Evolutionary conservation across 2,113 vertebrate species (phyloP).

Genomic region (Ciconia boyciana): DNA sequence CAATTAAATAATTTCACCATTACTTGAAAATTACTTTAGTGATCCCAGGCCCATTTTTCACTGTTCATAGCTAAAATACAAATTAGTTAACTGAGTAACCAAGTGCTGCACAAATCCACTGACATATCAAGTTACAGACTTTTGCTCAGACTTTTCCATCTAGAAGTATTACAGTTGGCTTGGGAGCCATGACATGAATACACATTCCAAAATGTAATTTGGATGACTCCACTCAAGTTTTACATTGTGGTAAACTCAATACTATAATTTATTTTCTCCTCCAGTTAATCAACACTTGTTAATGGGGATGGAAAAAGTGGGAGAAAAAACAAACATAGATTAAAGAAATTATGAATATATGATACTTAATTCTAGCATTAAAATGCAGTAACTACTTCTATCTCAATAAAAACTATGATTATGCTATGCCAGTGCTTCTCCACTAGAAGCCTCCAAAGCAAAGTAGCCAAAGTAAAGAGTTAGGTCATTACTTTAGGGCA

Average conservation of each 20-base stretch:
- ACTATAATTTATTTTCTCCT: neutral
- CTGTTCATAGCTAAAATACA: neutral
- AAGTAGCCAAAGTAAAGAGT: neutral
- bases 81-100: neutral
- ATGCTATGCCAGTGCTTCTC: neutral
- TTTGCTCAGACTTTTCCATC: neutral
- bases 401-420: neutral
- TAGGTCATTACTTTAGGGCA: neutral
- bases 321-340: neutral
- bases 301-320: neutral
- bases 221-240: neutral
- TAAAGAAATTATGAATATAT: neutral
- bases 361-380: neutral
- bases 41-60: neutral
- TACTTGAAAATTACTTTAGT: constrained; percentile 5
- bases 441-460: neutral
- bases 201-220: constrained; percentile 1
- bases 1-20: neutral
- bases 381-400: neutral
- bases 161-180: constrained; percentile 4
- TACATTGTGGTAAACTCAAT: neutral
- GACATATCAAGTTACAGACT: neutral
- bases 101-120: neutral
- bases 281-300: neutral
- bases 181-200: neutral